Percentiles rank a stretch among this genome's conserved stretches.
phyloP scores from a whole-genome alignment of 2,113 vertebrate species.

The Galbula dea region DNA sequence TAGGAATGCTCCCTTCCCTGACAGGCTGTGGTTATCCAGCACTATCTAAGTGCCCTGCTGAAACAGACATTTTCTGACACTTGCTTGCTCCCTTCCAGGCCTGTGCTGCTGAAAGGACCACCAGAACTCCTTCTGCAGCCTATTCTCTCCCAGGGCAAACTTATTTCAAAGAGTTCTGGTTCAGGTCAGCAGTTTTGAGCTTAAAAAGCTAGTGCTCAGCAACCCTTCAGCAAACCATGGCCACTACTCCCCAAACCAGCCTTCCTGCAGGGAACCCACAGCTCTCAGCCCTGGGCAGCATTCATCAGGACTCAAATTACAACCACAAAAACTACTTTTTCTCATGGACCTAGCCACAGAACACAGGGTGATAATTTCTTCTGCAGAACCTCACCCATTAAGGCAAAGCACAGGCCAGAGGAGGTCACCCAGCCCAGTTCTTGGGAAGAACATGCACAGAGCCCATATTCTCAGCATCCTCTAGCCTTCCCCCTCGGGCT shows the following conservation, averaged over 20 bases:
- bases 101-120: not conserved
- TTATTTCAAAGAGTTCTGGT: not conserved
- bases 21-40: not conserved
- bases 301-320: not conserved
- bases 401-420: accelerated
- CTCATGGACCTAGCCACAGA: not conserved
- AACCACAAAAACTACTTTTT: not conserved
- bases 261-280: not conserved
- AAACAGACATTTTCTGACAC: not conserved
- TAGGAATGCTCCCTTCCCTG: not conserved
- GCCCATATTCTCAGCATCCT: accelerated
- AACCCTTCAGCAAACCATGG: not conserved
- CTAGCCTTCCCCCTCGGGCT: too few relatives aligned
- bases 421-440: not conserved
- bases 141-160: not conserved
- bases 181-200: not conserved
- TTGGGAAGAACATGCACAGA: not conserved
- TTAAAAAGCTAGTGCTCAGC: not conserved
- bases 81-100: not conserved
- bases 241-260: not conserved
- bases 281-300: not conserved
- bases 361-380: not conserved
- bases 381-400: not conserved
- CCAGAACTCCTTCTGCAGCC: not conserved
- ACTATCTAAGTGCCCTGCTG: not conserved